Evolutionary conservation across 2,888 invertebrate species (phyloP).

Genomic region (Drosophila subsilvestris): DNA sequence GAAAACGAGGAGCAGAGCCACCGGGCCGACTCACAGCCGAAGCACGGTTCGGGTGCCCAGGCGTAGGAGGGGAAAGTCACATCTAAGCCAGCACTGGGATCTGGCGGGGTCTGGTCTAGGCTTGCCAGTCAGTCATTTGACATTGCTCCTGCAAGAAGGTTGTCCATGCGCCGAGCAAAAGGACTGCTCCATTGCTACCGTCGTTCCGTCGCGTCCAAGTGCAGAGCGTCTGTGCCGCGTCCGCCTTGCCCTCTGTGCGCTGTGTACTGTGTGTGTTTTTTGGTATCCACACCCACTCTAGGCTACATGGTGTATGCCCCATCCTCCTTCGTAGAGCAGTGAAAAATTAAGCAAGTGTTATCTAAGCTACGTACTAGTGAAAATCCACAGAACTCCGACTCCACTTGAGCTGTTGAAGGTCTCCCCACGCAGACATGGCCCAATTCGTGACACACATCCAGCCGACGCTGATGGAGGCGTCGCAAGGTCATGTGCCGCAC

Average conservation of each 20-base stretch:
- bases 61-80: slow-evolving; percentile 38
- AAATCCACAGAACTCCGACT: slow-evolving; percentile 29
- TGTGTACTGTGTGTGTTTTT: slow-evolving; percentile 37
- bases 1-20: slow-evolving; percentile 29
- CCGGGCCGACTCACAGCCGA: slow-evolving; percentile 60
- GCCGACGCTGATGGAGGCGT: slow-evolving; percentile 86
- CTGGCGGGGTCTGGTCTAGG: slow-evolving; percentile 47
- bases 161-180: slow-evolving; percentile 70
- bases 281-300: slow-evolving; percentile 54
- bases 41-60: slow-evolving; percentile 39
- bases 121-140: slow-evolving; percentile 79
- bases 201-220: slow-evolving; percentile 41
- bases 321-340: slow-evolving; percentile 33
- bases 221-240: slow-evolving; percentile 12
- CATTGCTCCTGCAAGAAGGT: slow-evolving; percentile 83
- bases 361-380: slow-evolving; percentile 34
- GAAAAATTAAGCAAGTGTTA: slow-evolving; percentile 55
- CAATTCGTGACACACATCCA: slow-evolving; percentile 87
- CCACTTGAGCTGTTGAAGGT: slow-evolving; percentile 21
- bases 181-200: slow-evolving; percentile 38
- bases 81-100: slow-evolving; percentile 76
- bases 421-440: slow-evolving; percentile 84
- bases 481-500: slow-evolving; percentile 86
- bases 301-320: slow-evolving; percentile 54
- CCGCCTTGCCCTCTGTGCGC: slow-evolving; percentile 17